phyloP scores from a whole-genome alignment of 2,888 invertebrate species.

The Sepiola atlantica region DNA sequence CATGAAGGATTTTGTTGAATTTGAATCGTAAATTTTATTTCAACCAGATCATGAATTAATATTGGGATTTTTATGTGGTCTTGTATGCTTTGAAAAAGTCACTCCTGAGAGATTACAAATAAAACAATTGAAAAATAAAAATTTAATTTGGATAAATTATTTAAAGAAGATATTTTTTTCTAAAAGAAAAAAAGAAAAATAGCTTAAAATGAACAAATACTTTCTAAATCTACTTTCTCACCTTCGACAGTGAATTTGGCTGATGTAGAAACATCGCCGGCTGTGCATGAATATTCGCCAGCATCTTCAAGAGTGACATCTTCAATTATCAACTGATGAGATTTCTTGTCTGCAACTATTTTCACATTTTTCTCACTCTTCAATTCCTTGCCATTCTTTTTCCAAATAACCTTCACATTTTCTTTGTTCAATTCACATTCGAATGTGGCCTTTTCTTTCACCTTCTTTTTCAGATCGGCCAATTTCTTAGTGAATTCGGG shows the following conservation, averaged over 20 bases:
- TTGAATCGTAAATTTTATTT: too few species aligned
- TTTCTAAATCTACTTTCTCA: background rate
- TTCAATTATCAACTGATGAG: slow-evolving; percentile 35
- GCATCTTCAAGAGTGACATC: slow-evolving; percentile 54
- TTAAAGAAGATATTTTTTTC: too few species aligned
- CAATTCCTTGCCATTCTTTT: slow-evolving; percentile 37
- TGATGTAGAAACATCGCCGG: slow-evolving; percentile 56
- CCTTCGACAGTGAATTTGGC: slow-evolving; percentile 55
- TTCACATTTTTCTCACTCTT: slow-evolving; percentile 38
- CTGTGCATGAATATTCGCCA: slow-evolving; percentile 64
- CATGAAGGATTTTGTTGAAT: too few species aligned
- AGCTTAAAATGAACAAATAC: too few species aligned
- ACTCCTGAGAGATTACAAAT: too few species aligned
- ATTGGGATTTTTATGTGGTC: too few species aligned
- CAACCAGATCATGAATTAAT: too few species aligned
- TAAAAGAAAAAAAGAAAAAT: too few species aligned
- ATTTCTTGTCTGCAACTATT: slow-evolving; percentile 5
- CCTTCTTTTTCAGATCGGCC: background rate
- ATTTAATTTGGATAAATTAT: too few species aligned
- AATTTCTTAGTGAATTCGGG: background rate
- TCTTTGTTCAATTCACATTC: background rate
- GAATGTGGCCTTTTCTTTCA: background rate
- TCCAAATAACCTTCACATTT: slow-evolving; percentile 35
- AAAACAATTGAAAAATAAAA: too few species aligned
- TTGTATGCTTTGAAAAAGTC: too few species aligned